Conservation (phyloP, 1,140 invertebrate species). For the Pomacea maculata region DNA sequence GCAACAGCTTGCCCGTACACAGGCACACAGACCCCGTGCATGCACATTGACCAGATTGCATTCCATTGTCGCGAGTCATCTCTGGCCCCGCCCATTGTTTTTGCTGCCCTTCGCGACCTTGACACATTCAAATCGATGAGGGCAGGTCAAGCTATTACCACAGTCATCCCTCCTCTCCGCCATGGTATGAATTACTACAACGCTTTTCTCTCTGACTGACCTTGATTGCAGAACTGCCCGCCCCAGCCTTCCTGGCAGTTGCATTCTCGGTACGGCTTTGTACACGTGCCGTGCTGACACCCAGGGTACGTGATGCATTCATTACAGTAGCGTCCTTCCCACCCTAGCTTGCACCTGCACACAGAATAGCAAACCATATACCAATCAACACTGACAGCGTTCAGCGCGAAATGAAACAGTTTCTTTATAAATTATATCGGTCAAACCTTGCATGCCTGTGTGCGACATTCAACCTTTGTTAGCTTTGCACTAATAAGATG, state of each 20-base stretch:
- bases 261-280: slow-evolving; percentile 68
- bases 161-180: no score
- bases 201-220: slow-evolving; percentile 49
- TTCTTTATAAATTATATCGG: background rate
- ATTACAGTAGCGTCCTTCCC: slow-evolving; percentile 68
- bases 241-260: slow-evolving; percentile 74
- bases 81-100: no score
- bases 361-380: slow-evolving; percentile 7
- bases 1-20: no score
- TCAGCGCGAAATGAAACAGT: no score
- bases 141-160: no score
- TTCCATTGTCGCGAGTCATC: no score
- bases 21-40: no score
- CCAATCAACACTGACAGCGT: background rate
- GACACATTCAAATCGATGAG: no score
- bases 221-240: slow-evolving; percentile 71
- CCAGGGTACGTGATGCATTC: slow-evolving; percentile 70
- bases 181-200: background rate
- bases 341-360: slow-evolving; percentile 70
- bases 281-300: slow-evolving; percentile 69
- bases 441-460: background rate
- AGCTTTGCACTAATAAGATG: no score
- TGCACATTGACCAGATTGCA: no score
- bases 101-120: no score
- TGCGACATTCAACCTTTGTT: no score